Evolutionary conservation across 2,888 invertebrate genomes (phyloP), one percentile per base, ranked within the genome.

Genomic region (Callimorpha dominula): DNA sequence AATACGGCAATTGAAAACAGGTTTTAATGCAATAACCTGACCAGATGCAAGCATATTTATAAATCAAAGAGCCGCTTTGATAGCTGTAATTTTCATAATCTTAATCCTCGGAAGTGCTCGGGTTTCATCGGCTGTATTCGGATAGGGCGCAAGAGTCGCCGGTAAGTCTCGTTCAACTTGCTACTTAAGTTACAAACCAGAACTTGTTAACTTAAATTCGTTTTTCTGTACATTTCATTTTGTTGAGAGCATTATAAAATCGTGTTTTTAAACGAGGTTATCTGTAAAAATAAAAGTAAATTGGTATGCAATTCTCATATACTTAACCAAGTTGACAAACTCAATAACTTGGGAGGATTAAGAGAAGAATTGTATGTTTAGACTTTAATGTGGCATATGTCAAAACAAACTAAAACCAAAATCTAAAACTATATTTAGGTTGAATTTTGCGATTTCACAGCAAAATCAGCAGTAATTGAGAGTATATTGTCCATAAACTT

Each of bases 171-270:
- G 81, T 64, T 78, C 77, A 81, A 82, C 81, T 73, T 74, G 74
- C 71, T 79, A 76, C 81, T 78, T 78, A 77, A 62, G 68, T 79
- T 77, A 82, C 78, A 81, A 84, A 82, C 82, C 81, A 78, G 84
- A 81, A 78, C 75, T 81, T 75, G 77, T 78, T 75, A 75, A 74
- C 66, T 77, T 78, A 71, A 43, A 83, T 74, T 76, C 78, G 75
- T 81, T 62, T 68, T 68, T 31, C 43, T 63, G 46, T 46, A 62
- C 43, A 69, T 65, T 72, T 60, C 54, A 73, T 73, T 73, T 69
- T 52, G 42, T 65, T 65, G 50, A 69, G 50, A 50, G 17, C 43
- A 52, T 50, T 63, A 15, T 4, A 46, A 57, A 57, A 65, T 42
- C 52, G 31, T 43, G 52, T 72, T 72, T 66, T 50, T 31, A 20